Base-by-base conservation (phyloP, 1,140 invertebrate species). In the Panulirus ornatus region DNA sequence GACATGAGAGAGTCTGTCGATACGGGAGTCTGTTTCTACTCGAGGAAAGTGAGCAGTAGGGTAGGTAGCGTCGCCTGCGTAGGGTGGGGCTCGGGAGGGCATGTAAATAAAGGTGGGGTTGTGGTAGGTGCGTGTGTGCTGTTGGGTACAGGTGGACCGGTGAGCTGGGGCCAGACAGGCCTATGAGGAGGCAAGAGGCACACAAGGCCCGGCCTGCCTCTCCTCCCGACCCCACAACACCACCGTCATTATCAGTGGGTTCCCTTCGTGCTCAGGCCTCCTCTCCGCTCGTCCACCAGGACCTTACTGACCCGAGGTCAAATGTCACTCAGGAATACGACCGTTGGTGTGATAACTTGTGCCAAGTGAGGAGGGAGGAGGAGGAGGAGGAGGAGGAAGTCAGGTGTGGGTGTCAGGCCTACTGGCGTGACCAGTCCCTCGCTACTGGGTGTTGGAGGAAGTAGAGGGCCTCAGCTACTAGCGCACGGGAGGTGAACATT, bases 161-260 rank as follows among this genome's bases (percentile, higher is more conserved):
- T 73, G 70, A 38, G 70, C 70, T n/a, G 27, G 34, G n/a, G 8
- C 34, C 70, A 73, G 30, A 73, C 70, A 73, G 70, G 70, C 70
- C 70, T 73, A 73, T 73, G 70, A 73, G 70, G 70, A 73, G 70
- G 70, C 70, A 38, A 73, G 70, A 73, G 70, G 70, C 70, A 73
- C 70, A 73, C 70, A 34, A 9, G 70, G 70, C 36, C 70, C n/a
- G 27, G 36, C 14, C 30, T 38, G 16, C 34, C 70, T 38, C 42
- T 38, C 42, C 70, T 38, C 42, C 70, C 34, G 34, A 38, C 34
- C 30, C 70, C 36, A 38, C 42, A 34, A 34, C 42, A 38, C 70
- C 70, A 38, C 70, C n/a, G n/a, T n/a, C n/a, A n/a, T n/a, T n/a
- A n/a, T n/a, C n/a, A n/a, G n/a, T n/a, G n/a, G n/a, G n/a, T n/a